Evolutionary conservation across 2,113 vertebrate genomes (phyloP), one percentile per base, ranked within the genome.

Genomic region (Gadus macrocephalus): DNA sequence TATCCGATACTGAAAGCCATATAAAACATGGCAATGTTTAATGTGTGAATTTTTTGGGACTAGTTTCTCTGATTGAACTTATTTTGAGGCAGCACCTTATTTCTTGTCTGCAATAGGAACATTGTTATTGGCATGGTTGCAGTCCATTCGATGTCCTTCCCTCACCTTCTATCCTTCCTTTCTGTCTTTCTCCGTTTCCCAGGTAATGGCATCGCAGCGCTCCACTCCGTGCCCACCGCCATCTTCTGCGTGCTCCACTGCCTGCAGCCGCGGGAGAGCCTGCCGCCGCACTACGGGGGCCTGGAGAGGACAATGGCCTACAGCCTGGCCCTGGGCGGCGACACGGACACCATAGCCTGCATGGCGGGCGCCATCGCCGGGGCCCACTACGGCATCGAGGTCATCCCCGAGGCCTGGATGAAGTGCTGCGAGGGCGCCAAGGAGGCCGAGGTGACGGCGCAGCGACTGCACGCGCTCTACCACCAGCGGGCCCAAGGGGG

Each of bases 301-400:
- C 86, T 99, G 79, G 95, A 98, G 79, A 93, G 95, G 89, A 98
- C 96, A 74, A 90, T 99, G 74, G 92, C 95, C 35, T 99, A 95
- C 87, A 96, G 95, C 77, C 90, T 99, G 86, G 95, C 95, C 0
- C 88, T 99, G 69, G 97, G 97, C 2, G 97, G 97, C n/a, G 97
- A 99, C 91, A 99, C 97, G 0, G 97, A 99, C 91, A 99, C 97
- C 85, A 98, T 99, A 53, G 97, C 97, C 64, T 98, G 95, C 86
- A 99, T 99, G 97, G 97, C 97, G 0, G 97, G 96, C 69, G 97
- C 97, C 78, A 97, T 99, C 4, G 97, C 97, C 0, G 97, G 97
- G 0, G 97, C 97, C 64, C 97, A 98, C 62, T 98, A 98, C 0
- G 96, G 97, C 53, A 91, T 95, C 4, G 93, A 94, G 20, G 90